Conservation (phyloP, 2,113 vertebrate genomes). For the Archilochus colubris region DNA sequence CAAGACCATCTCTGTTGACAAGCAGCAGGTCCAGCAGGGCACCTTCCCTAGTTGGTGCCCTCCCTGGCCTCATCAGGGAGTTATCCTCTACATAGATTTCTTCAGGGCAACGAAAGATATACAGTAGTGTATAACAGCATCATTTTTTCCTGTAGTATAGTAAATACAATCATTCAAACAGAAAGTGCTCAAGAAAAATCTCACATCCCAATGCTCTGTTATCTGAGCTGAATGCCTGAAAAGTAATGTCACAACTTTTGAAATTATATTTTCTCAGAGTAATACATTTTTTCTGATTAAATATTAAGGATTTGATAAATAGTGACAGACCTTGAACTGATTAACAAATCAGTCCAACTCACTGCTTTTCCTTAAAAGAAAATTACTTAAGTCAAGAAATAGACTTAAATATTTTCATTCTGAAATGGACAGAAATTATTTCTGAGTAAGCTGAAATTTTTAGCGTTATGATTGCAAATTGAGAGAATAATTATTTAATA, state of each 20-base stretch:
- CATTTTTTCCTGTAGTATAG: background rate
- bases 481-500: background rate
- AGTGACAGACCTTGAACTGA: background rate
- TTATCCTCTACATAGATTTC: background rate
- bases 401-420: background rate
- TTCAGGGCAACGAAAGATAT: background rate
- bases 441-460: background rate
- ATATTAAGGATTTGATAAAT: background rate
- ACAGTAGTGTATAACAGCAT: background rate
- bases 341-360: background rate
- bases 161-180: conserved; percentile 16
- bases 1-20: too few species aligned
- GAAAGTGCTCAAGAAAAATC: conserved; percentile 14
- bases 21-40: too few species aligned
- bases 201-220: background rate
- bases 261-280: conserved; percentile 6
- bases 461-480: background rate
- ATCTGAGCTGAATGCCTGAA: background rate
- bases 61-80: too few species aligned
- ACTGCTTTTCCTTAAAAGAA: background rate
- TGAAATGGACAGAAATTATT: background rate
- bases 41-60: too few species aligned
- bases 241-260: background rate
- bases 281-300: background rate
- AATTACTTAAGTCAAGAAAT: background rate